Base-by-base conservation (phyloP, 2,888 invertebrate species). In the Epinotia demarniana region DNA sequence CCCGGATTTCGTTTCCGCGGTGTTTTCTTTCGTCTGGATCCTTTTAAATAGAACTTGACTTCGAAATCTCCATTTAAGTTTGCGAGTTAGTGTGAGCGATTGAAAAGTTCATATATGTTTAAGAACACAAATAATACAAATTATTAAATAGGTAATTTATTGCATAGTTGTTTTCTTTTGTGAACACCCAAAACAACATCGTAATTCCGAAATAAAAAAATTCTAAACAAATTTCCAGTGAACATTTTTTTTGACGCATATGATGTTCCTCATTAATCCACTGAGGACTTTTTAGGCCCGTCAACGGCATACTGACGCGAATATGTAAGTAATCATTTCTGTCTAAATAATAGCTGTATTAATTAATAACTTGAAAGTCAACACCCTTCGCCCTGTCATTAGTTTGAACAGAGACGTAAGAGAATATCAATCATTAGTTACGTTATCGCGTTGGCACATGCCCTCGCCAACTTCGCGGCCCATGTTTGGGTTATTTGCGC, bases 321-420 rank as follows among this genome's bases (percentile, higher is more conserved):
- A 75, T 72, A 61, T 71, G 71, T 75, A 72, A 75, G 84, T 88
- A 86, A 88, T 87, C 84, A 84, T 81, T 79, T 78, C 81, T 81
- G 85, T 86, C 87, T 86, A 88, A 92, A 92, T 92, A 92, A 91
- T 90, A 91, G 89, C 88, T 87, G 87, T 90, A 92, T 92, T 93
- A 93, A 93, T 93, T 93, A 93, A 90, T 92, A 92, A 92, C 92
- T 91, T 88, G 87, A 89, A 92, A 93, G 92, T 93, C 92, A 93
- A 92, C 92, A 91, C 85, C 87, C 87, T 90, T 90, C 89, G 86
- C 90, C 91, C 92, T 91, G 91, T 92, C 93, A 92, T 92, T 92
- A 92, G 91, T 92, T 90, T 86, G 86, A 89, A 88, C 87, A 86
- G 89, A 90, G 92, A 89, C 88, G 87, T 89, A 87, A 85, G 89